Evolutionary conservation across 2,888 invertebrate species (phyloP).

Genomic region (Elysia crispata): DNA sequence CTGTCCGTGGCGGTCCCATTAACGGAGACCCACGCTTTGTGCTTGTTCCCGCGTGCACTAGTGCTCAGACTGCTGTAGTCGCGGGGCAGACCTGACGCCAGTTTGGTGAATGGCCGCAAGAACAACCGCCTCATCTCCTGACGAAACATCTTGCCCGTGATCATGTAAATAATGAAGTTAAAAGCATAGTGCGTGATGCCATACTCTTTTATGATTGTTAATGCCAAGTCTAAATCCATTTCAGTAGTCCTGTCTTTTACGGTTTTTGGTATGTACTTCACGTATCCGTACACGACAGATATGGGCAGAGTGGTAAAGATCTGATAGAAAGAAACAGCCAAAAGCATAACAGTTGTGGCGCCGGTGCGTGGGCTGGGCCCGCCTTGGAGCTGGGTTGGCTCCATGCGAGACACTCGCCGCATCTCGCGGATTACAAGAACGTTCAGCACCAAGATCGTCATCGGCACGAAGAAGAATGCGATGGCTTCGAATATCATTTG

Average conservation of each 20-base stretch:
- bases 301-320: slow-evolving; percentile 75
- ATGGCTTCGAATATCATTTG: slow-evolving; percentile 73
- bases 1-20: slow-evolving; percentile 50
- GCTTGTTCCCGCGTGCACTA: slow-evolving; percentile 55
- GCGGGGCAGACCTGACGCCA: slow-evolving; percentile 56
- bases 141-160: slow-evolving; percentile 75
- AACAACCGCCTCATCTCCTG: slow-evolving; percentile 68
- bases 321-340: slow-evolving; percentile 75
- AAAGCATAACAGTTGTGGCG: slow-evolving; percentile 75
- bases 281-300: slow-evolving; percentile 68
- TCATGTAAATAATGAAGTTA: slow-evolving; percentile 76
- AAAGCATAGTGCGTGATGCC: slow-evolving; percentile 76
- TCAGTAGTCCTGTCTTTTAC: slow-evolving; percentile 62
- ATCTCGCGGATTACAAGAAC: slow-evolving; percentile 74
- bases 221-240: slow-evolving; percentile 64
- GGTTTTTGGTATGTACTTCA: neutral
- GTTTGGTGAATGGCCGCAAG: slow-evolving; percentile 52
- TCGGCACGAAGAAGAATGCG: slow-evolving; percentile 73
- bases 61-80: slow-evolving; percentile 64
- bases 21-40: slow-evolving; percentile 58
- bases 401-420: slow-evolving; percentile 63
- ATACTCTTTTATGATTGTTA: slow-evolving; percentile 69
- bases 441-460: slow-evolving; percentile 75
- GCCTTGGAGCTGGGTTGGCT: slow-evolving; percentile 57
- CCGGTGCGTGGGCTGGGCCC: slow-evolving; percentile 65